Conservation (phyloP, 1,140 invertebrate species). For the Drosophila takahashii region DNA sequence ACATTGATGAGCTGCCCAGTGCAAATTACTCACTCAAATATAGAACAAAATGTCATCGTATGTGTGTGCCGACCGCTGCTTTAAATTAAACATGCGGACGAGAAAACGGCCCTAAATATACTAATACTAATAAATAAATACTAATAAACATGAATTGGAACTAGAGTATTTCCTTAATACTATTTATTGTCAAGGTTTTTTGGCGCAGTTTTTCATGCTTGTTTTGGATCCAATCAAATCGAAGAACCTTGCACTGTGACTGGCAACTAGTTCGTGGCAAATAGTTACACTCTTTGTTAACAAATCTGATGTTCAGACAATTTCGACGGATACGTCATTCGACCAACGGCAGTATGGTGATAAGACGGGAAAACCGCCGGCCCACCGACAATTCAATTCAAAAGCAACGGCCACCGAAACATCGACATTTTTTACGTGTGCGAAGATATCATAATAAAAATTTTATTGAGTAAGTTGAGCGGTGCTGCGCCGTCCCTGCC, state of each 20-base stretch:
- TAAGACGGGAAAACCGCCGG: slow-evolving; percentile 45
- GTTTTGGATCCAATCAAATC: neutral
- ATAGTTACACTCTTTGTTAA: slow-evolving; percentile 20
- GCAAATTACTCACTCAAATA: too few species aligned
- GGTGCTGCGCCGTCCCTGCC: slow-evolving; percentile 13
- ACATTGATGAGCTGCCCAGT: too few species aligned
- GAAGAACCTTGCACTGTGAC: slow-evolving; percentile 19
- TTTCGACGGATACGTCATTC: slow-evolving; percentile 23
- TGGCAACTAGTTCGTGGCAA: slow-evolving; percentile 18
- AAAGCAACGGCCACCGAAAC: slow-evolving; percentile 31
- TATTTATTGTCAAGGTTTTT: too few species aligned
- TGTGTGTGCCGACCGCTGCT: too few species aligned
- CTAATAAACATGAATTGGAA: too few species aligned
- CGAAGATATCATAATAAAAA: slow-evolving; percentile 84
- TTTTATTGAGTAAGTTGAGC: slow-evolving; percentile 84
- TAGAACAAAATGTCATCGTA: too few species aligned
- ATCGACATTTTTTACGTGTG: slow-evolving; percentile 47
- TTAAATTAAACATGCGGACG: too few species aligned
- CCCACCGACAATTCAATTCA: slow-evolving; percentile 31
- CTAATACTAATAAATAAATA: too few species aligned
- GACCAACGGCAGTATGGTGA: slow-evolving; percentile 12
- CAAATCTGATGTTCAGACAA: slow-evolving; percentile 15
- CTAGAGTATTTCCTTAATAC: too few species aligned
- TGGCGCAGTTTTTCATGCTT: neutral
- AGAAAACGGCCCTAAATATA: too few species aligned